A percentile compares a stretch with the other conserved stretches of the same genome.
phyloP scores from a whole-genome alignment of 2,888 invertebrate genomes.

The Myopa testacea region DNA sequence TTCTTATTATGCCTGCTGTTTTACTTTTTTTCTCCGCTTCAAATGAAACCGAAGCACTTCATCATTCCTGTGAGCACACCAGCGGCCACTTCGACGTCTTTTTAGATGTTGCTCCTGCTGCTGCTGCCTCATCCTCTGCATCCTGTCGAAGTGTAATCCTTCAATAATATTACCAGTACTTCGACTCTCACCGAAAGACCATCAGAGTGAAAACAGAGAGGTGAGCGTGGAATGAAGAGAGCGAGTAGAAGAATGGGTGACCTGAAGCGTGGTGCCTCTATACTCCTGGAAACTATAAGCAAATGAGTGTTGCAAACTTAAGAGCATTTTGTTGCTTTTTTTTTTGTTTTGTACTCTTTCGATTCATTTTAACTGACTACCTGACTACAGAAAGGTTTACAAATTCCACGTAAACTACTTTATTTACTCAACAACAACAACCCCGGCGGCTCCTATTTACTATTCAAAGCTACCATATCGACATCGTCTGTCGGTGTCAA shows the following conservation, averaged over 20 bases:
- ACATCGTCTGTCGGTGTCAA: not conserved
- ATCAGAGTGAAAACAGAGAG: not conserved
- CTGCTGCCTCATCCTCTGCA: not conserved
- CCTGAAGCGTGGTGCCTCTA: too few species aligned
- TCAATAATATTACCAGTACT: constrained; percentile 30
- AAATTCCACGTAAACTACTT: constrained; percentile 31
- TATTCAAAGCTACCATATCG: not conserved
- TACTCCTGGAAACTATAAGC: not conserved
- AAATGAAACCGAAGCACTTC: too few species aligned
- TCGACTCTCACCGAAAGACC: too few species aligned
- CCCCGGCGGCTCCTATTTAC: not conserved
- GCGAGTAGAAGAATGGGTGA: not conserved
- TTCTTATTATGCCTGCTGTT: too few species aligned
- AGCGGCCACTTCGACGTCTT: not conserved
- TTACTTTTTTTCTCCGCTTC: too few species aligned
- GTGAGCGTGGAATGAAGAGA: not conserved
- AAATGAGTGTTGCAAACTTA: constrained; percentile 1
- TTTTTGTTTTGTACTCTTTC: not conserved
- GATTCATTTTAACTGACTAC: not conserved
- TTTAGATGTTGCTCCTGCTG: not conserved
- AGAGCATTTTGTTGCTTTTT: not conserved
- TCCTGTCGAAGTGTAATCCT: constrained; percentile 30
- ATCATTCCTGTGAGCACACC: not conserved
- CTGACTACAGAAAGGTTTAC: not conserved
- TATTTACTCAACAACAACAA: constrained; percentile 16